Conservation (phyloP, 2,797 vertebrate genomes). For the Eulemur rubriventer region DNA sequence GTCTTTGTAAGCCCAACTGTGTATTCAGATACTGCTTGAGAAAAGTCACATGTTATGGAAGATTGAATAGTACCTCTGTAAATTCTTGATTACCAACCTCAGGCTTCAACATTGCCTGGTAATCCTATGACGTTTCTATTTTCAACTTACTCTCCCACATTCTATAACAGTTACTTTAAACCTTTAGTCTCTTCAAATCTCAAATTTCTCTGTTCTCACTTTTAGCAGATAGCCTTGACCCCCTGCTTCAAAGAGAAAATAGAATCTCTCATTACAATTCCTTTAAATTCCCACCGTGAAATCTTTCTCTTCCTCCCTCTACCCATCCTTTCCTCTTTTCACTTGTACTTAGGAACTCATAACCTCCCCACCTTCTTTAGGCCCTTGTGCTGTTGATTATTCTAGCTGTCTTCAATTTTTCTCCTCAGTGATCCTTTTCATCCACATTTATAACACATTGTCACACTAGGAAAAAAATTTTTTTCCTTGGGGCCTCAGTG, state of each 20-base stretch:
- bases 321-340: background rate
- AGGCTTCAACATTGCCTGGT: background rate
- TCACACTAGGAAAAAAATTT: too few species aligned
- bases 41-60: background rate
- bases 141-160: background rate
- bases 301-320: background rate
- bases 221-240: background rate
- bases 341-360: background rate
- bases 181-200: background rate
- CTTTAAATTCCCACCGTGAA: background rate
- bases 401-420: background rate
- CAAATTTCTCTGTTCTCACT: background rate
- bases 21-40: background rate
- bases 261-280: background rate
- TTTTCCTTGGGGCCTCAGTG: too few species aligned
- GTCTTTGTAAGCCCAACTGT: background rate
- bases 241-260: background rate
- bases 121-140: background rate
- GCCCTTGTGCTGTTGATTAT: background rate
- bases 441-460: background rate
- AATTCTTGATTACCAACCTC: constrained; percentile 1
- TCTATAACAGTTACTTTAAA: background rate
- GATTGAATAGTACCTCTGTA: background rate
- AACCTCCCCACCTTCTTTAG: background rate
- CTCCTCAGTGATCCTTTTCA: background rate